These are phyloP conservation scores for Apostichopus japonicus DNA, from an alignment of 35 echinoderm and acorn worm genomes.

Conservation along the genomic window DNA sequence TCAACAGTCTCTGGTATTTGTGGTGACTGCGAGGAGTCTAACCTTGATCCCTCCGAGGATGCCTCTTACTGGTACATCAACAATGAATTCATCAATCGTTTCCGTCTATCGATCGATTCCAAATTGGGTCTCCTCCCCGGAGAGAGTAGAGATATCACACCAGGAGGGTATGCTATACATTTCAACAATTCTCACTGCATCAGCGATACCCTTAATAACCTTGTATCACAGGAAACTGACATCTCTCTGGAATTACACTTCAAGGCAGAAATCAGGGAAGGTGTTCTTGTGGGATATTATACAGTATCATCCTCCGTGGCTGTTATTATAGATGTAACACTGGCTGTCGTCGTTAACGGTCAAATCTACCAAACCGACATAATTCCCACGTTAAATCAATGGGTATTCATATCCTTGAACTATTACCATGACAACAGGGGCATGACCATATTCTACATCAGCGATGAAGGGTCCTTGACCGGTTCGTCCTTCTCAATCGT, in stretches of 20 bases:
- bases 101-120: neutral
- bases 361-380: conserved; percentile 60
- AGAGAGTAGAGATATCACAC: conserved; percentile 53
- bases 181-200: conserved; percentile 75
- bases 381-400: conserved; percentile 32
- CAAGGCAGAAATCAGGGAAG: conserved; percentile 35
- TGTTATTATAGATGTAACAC: conserved; percentile 40
- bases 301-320: neutral
- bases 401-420: conserved; percentile 76
- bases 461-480: conserved; percentile 46
- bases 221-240: conserved; percentile 42
- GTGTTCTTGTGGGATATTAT: conserved; percentile 18
- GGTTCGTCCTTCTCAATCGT: conserved; percentile 53
- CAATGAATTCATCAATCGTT: conserved; percentile 7
- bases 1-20: conserved; percentile 77
- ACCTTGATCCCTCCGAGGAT: neutral
- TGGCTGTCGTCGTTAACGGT: conserved; percentile 3
- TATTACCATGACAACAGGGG: conserved; percentile 53
- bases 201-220: conserved; percentile 56
- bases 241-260: conserved; percentile 80
- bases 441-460: conserved; percentile 67
- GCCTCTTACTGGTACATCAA: conserved; percentile 30
- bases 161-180: conserved; percentile 63
- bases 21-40: neutral
- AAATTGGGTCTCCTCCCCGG: neutral